A percentile compares a stretch with the other conserved stretches of the same genome.
These are phyloP conservation scores for Sandelia bainsii DNA, from an alignment of 2,797 vertebrate species.

Conservation along the genomic window DNA sequence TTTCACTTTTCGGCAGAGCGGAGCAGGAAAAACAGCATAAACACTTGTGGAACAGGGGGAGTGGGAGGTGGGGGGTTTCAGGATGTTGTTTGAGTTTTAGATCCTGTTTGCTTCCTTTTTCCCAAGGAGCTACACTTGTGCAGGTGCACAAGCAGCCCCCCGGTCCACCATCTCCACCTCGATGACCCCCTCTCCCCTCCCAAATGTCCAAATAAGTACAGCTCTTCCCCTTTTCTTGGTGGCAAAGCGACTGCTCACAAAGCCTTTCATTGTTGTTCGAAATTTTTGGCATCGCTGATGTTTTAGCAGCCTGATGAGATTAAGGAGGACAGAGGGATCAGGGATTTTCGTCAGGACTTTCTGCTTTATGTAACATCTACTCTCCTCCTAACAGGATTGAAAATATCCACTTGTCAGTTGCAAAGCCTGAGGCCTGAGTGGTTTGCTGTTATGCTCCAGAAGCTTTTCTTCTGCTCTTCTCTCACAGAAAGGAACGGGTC, in stretches of 20 bases:
- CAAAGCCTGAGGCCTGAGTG: conserved; percentile 25
- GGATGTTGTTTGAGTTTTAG: conserved; percentile 82
- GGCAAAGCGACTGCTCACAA: conserved; percentile 1
- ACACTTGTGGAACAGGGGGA: conserved; percentile 51
- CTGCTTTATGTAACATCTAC: conserved; percentile 24
- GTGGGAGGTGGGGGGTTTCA: conserved; percentile 34
- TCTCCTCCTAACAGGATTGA: conserved; percentile 20
- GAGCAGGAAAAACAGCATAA: conserved; percentile 65
- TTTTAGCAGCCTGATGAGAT: conserved; percentile 27
- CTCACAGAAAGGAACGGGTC: conserved; percentile 19
- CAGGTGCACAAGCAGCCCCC: conserved; percentile 73
- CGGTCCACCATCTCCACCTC: neutral
- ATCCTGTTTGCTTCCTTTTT: conserved; percentile 84
- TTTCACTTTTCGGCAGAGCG: conserved; percentile 50
- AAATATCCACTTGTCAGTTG: conserved; percentile 33
- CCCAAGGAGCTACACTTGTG: conserved; percentile 63
- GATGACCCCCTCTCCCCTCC: conserved; percentile 1
- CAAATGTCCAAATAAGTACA: conserved; percentile 40
- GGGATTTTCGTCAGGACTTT: neutral
- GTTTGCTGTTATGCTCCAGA: conserved; percentile 36
- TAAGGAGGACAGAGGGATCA: conserved; percentile 9
- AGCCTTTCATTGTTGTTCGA: conserved; percentile 26
- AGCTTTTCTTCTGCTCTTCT: conserved; percentile 26
- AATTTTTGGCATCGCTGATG: conserved; percentile 11
- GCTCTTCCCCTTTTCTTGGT: conserved; percentile 34